These are phyloP conservation scores for Sialia sialis DNA, from an alignment of 2,113 vertebrate genomes.

Conservation along the genomic window DNA sequence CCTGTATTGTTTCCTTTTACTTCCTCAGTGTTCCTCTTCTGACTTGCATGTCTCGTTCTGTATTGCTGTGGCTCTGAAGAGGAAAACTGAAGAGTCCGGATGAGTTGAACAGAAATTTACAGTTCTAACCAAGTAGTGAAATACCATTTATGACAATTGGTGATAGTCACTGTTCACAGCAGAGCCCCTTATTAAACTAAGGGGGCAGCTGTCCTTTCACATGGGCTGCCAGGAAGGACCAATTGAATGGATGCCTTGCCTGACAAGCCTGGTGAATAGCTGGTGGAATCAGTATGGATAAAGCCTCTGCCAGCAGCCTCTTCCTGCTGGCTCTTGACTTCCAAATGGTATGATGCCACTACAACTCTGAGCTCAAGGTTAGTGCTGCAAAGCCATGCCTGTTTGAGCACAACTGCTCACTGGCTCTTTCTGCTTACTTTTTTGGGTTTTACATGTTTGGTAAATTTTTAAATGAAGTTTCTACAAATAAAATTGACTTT, in stretches of 20 bases:
- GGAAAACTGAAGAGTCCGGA: conserved; percentile 47
- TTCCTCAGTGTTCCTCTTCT: conserved; percentile 67
- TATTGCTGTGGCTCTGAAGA: conserved; percentile 69
- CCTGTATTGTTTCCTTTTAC: conserved; percentile 41
- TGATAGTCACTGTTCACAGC: neutral
- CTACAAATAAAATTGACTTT: conserved; percentile 62
- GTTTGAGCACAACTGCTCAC: neutral
- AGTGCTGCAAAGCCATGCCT: neutral
- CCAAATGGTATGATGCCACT: neutral
- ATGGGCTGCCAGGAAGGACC: neutral
- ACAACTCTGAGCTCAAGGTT: neutral
- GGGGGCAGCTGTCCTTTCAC: neutral
- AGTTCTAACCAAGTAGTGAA: conserved; percentile 23
- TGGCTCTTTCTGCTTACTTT: conserved; percentile 45
- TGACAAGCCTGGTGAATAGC: neutral
- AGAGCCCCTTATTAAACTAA: neutral
- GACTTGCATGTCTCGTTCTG: conserved; percentile 76
- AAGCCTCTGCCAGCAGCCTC: neutral
- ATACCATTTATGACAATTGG: neutral
- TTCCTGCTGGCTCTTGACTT: neutral
- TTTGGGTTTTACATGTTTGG: conserved; percentile 52
- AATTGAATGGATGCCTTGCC: neutral
- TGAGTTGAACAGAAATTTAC: neutral
- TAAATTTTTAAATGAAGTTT: conserved; percentile 57
- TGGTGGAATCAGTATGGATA: neutral